phyloP scores from a whole-genome alignment of 2,888 invertebrate genomes.

The Polydesmus complanatus region DNA sequence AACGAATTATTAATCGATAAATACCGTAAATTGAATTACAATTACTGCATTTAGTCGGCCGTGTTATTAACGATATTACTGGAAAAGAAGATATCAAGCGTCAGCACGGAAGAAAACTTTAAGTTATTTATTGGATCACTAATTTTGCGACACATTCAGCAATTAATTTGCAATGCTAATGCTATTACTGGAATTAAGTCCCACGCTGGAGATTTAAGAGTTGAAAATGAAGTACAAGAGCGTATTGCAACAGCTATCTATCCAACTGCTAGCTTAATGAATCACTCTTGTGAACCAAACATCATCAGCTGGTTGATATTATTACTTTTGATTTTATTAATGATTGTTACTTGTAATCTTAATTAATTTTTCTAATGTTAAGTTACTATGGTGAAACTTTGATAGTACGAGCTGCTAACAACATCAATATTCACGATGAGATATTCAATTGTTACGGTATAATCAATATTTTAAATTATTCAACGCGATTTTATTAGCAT shows the following conservation, averaged over 20 bases:
- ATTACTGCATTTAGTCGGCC: background rate
- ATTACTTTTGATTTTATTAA: background rate
- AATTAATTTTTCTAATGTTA: constrained; percentile 24
- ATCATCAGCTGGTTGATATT: constrained; percentile 51
- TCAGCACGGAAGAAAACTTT: background rate
- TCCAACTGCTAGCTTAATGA: constrained; percentile 76
- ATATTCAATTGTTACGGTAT: constrained; percentile 71
- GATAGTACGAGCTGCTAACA: constrained; percentile 51
- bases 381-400: constrained; percentile 57
- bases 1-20: background rate
- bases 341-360: constrained; percentile 1
- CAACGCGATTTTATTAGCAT: constrained; percentile 18
- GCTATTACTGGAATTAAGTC: constrained; percentile 40
- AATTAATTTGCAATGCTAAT: constrained; percentile 67
- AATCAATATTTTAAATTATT: constrained; percentile 17
- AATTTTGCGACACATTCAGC: constrained; percentile 60
- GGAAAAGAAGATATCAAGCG: background rate
- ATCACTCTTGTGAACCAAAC: constrained; percentile 79
- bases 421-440: constrained; percentile 51
- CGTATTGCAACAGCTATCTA: constrained; percentile 65
- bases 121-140: constrained; percentile 44
- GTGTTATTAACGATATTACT: background rate
- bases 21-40: too few species aligned
- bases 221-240: constrained; percentile 26
- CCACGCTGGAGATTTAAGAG: background rate